Evolutionary conservation across 2,113 vertebrate genomes (phyloP).

Genomic region (Aptenodytes patagonicus): DNA sequence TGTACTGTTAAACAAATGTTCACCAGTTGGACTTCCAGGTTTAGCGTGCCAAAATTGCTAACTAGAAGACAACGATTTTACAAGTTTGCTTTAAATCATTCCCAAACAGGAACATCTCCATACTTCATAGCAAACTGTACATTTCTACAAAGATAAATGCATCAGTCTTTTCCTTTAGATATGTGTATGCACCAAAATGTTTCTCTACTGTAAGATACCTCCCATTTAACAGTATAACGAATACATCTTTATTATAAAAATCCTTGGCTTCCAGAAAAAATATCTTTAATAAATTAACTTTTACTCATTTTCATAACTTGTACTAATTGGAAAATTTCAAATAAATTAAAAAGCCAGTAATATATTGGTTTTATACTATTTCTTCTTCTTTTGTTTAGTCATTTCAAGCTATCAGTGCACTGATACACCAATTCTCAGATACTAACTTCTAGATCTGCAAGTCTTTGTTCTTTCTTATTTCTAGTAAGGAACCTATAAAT

Average conservation of each 20-base stretch:
- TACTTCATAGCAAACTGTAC: background rate
- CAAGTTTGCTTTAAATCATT: conserved; percentile 1
- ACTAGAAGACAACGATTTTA: background rate
- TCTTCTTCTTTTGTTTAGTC: background rate
- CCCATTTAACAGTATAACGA: background rate
- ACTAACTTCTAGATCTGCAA: background rate
- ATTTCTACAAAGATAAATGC: background rate
- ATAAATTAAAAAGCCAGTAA: background rate
- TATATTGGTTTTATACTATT: background rate
- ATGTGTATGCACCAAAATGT: background rate
- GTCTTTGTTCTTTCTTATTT: background rate
- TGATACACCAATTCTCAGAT: background rate
- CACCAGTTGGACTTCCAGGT: background rate
- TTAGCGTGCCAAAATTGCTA: conserved; percentile 6
- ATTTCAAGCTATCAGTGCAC: background rate
- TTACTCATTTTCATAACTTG: background rate
- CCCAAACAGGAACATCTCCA: background rate
- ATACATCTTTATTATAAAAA: background rate
- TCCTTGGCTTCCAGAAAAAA: background rate
- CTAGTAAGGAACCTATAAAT: background rate
- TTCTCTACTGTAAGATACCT: background rate
- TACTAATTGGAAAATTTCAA: background rate
- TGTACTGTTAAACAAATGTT: background rate
- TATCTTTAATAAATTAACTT: background rate
- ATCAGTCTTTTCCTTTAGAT: background rate